These are phyloP conservation scores for Drosophila lini DNA, from an alignment of 1,140 invertebrate species.

Conservation along the genomic window DNA sequence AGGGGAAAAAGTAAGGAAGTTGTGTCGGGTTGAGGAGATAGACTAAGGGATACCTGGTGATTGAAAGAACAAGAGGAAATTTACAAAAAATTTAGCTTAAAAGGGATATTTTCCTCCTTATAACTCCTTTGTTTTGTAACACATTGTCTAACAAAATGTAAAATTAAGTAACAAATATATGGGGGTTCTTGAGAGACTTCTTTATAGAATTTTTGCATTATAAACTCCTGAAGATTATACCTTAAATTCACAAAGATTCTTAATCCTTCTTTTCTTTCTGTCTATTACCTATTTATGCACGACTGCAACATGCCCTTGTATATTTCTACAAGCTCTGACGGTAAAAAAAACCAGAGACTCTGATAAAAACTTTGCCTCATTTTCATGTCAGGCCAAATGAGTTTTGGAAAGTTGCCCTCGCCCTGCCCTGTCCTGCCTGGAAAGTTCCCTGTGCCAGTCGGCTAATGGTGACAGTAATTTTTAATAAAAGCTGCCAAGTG, in stretches of 20 bases:
- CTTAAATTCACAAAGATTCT: too few species aligned
- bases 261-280: not conserved
- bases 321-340: not conserved
- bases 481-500: constrained; percentile 70
- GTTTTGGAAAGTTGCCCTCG: constrained; percentile 63
- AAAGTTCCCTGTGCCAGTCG: constrained; percentile 36
- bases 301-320: constrained; percentile 10
- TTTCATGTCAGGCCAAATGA: constrained; percentile 76
- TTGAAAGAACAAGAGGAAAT: not conserved
- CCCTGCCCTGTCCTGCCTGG: not conserved
- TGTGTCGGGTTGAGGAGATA: not conserved
- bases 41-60: not conserved
- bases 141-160: not conserved
- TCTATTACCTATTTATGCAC: constrained; percentile 3
- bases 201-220: too few species aligned
- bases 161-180: too few species aligned
- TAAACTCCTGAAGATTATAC: fast-evolving
- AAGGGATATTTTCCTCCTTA: too few species aligned
- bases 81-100: not conserved
- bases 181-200: not conserved
- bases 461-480: constrained; percentile 75
- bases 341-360: constrained; percentile 45
- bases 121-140: too few species aligned
- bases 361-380: constrained; percentile 66
- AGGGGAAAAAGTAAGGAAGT: not conserved